Evolutionary conservation across 2,113 vertebrate species (phyloP).

Genomic region (Ochotona princeps): DNA sequence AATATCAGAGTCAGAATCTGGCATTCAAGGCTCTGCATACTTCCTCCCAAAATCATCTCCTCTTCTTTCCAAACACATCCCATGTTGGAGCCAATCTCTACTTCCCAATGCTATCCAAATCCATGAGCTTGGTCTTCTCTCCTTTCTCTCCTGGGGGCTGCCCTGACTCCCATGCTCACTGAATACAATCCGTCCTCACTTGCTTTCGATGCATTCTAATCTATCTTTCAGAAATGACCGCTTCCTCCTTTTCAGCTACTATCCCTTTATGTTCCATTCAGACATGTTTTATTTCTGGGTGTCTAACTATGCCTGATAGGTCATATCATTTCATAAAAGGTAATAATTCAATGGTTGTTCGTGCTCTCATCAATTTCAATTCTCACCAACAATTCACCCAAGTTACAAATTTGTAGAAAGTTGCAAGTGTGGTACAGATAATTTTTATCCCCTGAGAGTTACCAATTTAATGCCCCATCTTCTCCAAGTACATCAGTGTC

Average conservation of each 20-base stretch:
- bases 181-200: not conserved
- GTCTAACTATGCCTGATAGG: not conserved
- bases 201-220: not conserved
- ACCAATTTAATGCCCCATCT: not conserved
- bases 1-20: constrained; percentile 14
- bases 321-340: not conserved
- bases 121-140: not conserved
- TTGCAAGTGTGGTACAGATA: not conserved
- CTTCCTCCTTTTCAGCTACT: not conserved
- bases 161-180: not conserved
- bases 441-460: not conserved
- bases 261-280: not conserved
- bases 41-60: not conserved
- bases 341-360: not conserved
- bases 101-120: not conserved
- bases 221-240: not conserved
- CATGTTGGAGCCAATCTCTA: not conserved
- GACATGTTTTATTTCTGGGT: not conserved
- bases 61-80: not conserved
- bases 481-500: not conserved
- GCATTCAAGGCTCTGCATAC: not conserved
- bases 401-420: not conserved
- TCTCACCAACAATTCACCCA: not conserved
- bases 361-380: not conserved
- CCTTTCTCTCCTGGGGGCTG: not conserved